Conservation (phyloP, 2,888 invertebrate species). For the Chouioia cunea region DNA sequence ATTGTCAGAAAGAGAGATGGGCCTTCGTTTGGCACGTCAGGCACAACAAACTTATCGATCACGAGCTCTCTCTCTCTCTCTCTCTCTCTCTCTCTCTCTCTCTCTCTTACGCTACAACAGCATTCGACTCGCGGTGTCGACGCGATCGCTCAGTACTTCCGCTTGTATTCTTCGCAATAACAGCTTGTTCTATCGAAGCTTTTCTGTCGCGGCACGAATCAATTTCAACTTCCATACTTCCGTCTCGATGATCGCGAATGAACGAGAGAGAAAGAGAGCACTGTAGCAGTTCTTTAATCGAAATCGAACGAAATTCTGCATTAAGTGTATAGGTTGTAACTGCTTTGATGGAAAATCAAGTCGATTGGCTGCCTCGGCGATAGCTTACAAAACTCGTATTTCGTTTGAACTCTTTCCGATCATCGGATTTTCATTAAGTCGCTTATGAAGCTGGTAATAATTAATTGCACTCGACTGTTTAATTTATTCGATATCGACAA, state of each 20-base stretch:
- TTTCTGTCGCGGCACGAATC: slow-evolving; percentile 8
- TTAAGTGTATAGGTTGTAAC: not conserved
- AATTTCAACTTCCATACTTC: slow-evolving; percentile 22
- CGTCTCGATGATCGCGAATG: slow-evolving; percentile 14
- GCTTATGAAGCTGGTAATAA: slow-evolving; percentile 10
- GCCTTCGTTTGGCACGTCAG: not conserved
- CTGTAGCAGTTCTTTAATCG: slow-evolving; percentile 28
- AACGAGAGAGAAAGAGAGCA: not conserved
- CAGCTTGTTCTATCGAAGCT: slow-evolving; percentile 32
- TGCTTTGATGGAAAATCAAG: slow-evolving; percentile 18
- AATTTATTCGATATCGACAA: no score
- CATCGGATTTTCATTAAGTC: slow-evolving; percentile 13
- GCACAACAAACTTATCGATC: slow-evolving; percentile 30
- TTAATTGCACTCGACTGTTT: not conserved
- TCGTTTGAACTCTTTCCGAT: slow-evolving; percentile 15
- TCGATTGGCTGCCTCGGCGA: not conserved
- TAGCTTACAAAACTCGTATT: slow-evolving; percentile 18
- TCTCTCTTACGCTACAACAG: no score
- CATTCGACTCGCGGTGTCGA: not conserved
- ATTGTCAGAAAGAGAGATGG: no score
- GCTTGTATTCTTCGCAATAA: slow-evolving; percentile 15
- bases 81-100: not conserved
- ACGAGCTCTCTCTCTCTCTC: not conserved
- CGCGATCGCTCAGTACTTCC: slow-evolving; percentile 17
- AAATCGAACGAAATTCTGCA: slow-evolving; percentile 29